Evolutionary conservation across 2,888 invertebrate genomes (phyloP), one percentile per base, ranked within the genome.

Genomic region (Alitta virens): DNA sequence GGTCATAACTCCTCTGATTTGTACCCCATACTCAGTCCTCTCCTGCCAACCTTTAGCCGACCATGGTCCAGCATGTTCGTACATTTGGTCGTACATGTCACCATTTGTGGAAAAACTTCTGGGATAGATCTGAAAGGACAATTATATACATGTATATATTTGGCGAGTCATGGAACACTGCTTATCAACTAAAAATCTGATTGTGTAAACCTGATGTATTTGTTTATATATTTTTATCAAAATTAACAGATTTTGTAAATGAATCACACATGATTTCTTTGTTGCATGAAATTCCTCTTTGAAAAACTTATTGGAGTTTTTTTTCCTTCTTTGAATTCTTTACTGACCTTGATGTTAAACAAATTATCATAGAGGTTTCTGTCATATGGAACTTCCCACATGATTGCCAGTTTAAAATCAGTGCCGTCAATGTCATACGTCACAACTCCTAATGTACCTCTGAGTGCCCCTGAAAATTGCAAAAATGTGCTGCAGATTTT

Each of bases 371-470:
- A 59, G 23, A 59, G 27, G 51, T 38, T 51, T 27, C 38, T 7
- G 40, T 59, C 51, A 16, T 33, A 51, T 1, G 59, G 59, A 21
- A 51, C 51, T 18, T 38, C 38, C 59, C 51, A 59, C 59, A 59
- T 59, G 23, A 59, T 40, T 16, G 42, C 52, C 33, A 59, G 33
- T 21, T 52, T 59, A 25, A 21, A 52, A 40, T 52, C 59, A 2
- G 59, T 59, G 40, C 52, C 59, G 5, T 59, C 59, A 7, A 59
- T 52, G 38, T 59, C 51, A 23, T 59, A 59, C 5, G 51, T 24
- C 12, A 59, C 21, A 16, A 59, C 40, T 7, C 59, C 59, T 12
- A 40, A 27, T 12, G 51, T 51, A 2, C 59, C 59, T 2, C 33
- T n/a, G 2, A 49, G 49, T 21, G 49, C 21, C 49, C 50, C 59